Evolutionary conservation across 2,113 vertebrate species (phyloP).

Genomic region (Apistogramma diplotaenia): DNA sequence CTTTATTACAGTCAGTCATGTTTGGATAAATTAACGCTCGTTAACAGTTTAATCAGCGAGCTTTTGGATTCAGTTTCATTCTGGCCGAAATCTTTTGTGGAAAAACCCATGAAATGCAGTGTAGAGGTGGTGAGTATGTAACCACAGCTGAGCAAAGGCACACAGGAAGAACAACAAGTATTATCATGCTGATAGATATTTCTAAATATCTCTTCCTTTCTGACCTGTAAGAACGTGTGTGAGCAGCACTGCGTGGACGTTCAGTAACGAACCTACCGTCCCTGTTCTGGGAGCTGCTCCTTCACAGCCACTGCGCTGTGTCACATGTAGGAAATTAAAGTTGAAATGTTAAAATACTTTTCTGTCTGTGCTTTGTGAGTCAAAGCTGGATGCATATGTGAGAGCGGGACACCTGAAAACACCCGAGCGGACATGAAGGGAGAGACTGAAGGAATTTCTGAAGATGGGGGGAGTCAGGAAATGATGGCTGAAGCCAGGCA

Average conservation of each 20-base stretch:
- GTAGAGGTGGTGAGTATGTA: not conserved
- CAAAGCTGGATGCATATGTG: not conserved
- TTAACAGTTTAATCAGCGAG: not conserved
- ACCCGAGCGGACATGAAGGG: not conserved
- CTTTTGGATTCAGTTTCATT: not conserved
- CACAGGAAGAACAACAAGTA: not conserved
- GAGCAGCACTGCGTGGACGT: too few species aligned
- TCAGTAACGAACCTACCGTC: too few species aligned
- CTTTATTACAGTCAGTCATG: not conserved
- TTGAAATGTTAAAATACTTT: not conserved
- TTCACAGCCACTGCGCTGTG: too few species aligned
- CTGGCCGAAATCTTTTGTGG: not conserved
- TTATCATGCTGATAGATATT: not conserved
- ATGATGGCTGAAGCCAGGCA: not conserved
- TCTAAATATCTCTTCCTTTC: not conserved
- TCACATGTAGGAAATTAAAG: not conserved
- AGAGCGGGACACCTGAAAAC: not conserved
- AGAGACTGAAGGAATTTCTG: conserved; percentile 25
- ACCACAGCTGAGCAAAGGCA: not conserved
- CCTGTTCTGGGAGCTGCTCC: too few species aligned
- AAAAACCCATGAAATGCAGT: not conserved
- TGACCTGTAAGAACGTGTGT: too few species aligned
- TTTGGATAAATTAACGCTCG: too few species aligned
- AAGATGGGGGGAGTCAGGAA: not conserved
- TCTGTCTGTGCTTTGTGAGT: not conserved